A percentile compares a stretch with the other conserved stretches of the same genome.
Conservation (phyloP, 2,113 vertebrate genomes). For the Plecotus auritus region DNA sequence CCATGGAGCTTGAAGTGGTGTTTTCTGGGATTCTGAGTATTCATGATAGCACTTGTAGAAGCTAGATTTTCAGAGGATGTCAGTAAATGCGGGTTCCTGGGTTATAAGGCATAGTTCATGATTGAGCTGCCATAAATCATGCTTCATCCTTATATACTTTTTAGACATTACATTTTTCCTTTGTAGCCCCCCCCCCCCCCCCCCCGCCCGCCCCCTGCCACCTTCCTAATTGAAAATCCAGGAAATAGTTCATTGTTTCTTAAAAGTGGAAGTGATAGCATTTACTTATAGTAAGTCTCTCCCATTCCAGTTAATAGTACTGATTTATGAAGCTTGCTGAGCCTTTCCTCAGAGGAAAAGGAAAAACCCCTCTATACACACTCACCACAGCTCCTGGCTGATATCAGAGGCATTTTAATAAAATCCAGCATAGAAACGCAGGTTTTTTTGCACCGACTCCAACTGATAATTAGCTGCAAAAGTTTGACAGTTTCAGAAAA, state of each 20-base stretch:
- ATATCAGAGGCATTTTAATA: constrained; percentile 81
- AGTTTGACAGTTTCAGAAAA: constrained; percentile 75
- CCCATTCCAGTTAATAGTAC: constrained; percentile 67
- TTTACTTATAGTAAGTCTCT: constrained; percentile 66
- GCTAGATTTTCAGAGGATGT: background rate
- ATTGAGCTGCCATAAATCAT: background rate
- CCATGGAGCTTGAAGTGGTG: constrained; percentile 69
- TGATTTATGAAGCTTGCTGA: constrained; percentile 55
- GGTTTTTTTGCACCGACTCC: constrained; percentile 71
- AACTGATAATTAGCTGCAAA: constrained; percentile 78
- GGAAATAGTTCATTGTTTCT: constrained; percentile 75
- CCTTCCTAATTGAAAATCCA: constrained; percentile 44
- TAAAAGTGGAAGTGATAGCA: constrained; percentile 67
- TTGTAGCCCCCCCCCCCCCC: background rate
- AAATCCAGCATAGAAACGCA: constrained; percentile 72
- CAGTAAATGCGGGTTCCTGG: background rate
- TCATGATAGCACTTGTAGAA: constrained; percentile 32
- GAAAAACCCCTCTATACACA: constrained; percentile 46
- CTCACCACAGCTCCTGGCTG: constrained; percentile 69
- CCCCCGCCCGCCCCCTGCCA: background rate
- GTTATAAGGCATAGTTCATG: background rate
- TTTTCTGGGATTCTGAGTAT: constrained; percentile 46
- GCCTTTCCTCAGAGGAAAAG: constrained; percentile 60
- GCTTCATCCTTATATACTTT: background rate
- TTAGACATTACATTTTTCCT: background rate